Percentiles rank a stretch among this genome's conserved stretches.
These are phyloP conservation scores for Zaprionus capensis DNA, from an alignment of 1,140 invertebrate genomes.

Conservation along the genomic window DNA sequence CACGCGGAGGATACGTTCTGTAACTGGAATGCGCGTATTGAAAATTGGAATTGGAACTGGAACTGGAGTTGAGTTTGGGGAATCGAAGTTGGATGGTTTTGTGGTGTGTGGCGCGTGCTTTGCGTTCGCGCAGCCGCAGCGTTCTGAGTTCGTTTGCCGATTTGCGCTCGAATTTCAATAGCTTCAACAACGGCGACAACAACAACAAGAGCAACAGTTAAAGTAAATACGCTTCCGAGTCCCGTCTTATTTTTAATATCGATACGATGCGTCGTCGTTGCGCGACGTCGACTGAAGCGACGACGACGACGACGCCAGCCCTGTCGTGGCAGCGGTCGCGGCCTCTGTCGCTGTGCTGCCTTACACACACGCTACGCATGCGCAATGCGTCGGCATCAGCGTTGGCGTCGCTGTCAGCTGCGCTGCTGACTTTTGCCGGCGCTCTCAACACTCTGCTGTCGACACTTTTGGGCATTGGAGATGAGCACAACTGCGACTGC, in stretches of 20 bases:
- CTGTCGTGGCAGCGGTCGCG: slow-evolving; percentile 4
- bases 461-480: slow-evolving; percentile 28
- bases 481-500: slow-evolving; percentile 36
- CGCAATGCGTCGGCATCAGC: slow-evolving; percentile 46
- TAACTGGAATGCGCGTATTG: slow-evolving; percentile 9
- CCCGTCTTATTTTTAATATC: slow-evolving; percentile 73
- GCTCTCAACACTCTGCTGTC: slow-evolving; percentile 9
- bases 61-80: slow-evolving; percentile 12
- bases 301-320: slow-evolving; percentile 15
- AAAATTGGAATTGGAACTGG: slow-evolving; percentile 21
- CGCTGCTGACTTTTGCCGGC: slow-evolving; percentile 2
- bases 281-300: slow-evolving; percentile 8
- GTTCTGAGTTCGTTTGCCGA: slow-evolving; percentile 75
- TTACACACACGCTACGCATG: slow-evolving; percentile 51
- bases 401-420: slow-evolving; percentile 15
- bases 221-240: slow-evolving; percentile 72
- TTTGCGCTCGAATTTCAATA: slow-evolving; percentile 74
- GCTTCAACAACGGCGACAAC: slow-evolving; percentile 34
- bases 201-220: slow-evolving; percentile 29
- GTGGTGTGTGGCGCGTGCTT: slow-evolving; percentile 62
- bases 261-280: slow-evolving; percentile 39
- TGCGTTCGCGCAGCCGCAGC: slow-evolving; percentile 73
- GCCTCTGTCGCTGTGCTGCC: slow-evolving; percentile 20
- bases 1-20: slow-evolving; percentile 12
- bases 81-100: slow-evolving; percentile 21